phyloP scores from a whole-genome alignment of 2,797 vertebrate species.

The Pipistrellus kuhlii region DNA sequence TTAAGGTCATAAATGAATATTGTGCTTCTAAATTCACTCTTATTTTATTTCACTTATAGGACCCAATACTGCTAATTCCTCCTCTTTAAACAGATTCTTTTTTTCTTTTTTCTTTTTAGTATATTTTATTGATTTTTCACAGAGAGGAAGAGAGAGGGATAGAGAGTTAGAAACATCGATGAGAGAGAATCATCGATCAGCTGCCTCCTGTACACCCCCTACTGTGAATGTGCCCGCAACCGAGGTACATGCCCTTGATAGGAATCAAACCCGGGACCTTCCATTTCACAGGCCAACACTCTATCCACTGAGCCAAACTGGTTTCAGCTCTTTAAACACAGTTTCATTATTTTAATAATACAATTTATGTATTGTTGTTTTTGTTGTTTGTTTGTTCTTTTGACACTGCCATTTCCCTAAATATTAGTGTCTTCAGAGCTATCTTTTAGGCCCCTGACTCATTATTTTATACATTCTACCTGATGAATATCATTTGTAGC shows the following conservation, averaged over 20 bases:
- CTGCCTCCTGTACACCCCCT: too few species aligned
- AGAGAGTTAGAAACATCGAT: too few species aligned
- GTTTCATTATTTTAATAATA: neutral
- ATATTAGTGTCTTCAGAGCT: neutral
- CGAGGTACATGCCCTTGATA: too few species aligned
- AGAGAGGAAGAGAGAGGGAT: too few species aligned
- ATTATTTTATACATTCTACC: neutral
- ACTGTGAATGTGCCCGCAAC: too few species aligned
- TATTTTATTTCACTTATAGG: neutral
- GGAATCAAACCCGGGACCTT: too few species aligned
- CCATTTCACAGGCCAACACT: too few species aligned
- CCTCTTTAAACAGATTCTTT: neutral
- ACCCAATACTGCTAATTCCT: neutral
- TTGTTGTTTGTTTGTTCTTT: neutral
- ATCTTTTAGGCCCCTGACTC: neutral
- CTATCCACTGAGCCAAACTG: too few species aligned
- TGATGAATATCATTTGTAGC: neutral
- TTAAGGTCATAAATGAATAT: neutral
- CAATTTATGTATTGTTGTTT: neutral
- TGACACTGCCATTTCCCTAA: neutral
- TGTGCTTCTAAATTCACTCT: neutral
- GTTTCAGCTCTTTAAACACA: neutral
- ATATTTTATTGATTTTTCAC: too few species aligned
- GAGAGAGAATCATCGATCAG: too few species aligned
- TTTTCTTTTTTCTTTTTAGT: too few species aligned